phyloP scores from a whole-genome alignment of 2,113 vertebrate genomes.

The Patagioenas fasciata region DNA sequence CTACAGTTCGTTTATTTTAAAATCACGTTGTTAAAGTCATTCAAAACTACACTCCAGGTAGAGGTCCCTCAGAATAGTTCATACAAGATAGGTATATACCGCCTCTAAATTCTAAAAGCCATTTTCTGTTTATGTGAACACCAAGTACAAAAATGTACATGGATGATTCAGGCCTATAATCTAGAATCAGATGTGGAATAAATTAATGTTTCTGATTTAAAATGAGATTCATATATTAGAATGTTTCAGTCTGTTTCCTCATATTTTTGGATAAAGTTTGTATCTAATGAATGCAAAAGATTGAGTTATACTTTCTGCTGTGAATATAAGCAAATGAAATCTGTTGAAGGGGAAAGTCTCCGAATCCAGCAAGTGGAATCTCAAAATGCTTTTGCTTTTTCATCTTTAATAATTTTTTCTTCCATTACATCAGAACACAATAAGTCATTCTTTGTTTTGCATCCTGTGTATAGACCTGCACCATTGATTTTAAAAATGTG shows the following conservation, averaged over 20 bases:
- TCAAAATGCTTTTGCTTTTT: not conserved
- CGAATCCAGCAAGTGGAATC: not conserved
- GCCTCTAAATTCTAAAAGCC: not conserved
- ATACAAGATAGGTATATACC: not conserved
- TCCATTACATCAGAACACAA: fast-evolving
- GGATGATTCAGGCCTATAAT: not conserved
- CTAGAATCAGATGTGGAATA: not conserved
- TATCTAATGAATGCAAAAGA: not conserved
- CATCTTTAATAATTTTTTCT: not conserved
- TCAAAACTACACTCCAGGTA: not conserved
- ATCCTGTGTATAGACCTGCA: not conserved
- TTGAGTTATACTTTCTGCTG: not conserved
- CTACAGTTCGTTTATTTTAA: not conserved
- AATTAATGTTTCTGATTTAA: not conserved
- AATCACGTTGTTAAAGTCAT: not conserved
- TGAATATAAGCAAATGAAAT: not conserved
- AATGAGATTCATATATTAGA: not conserved
- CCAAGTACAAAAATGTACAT: not conserved
- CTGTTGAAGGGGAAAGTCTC: not conserved
- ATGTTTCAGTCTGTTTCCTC: not conserved
- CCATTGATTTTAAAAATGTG: not conserved
- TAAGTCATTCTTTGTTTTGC: not conserved
- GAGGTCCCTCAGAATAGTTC: not conserved
- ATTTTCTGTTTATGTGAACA: not conserved
- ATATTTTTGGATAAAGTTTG: not conserved